Percentiles rank a stretch among this genome's conserved stretches.
These are phyloP conservation scores for Sturmia bella DNA, from an alignment of 2,888 invertebrate species.

Conservation along the genomic window DNA sequence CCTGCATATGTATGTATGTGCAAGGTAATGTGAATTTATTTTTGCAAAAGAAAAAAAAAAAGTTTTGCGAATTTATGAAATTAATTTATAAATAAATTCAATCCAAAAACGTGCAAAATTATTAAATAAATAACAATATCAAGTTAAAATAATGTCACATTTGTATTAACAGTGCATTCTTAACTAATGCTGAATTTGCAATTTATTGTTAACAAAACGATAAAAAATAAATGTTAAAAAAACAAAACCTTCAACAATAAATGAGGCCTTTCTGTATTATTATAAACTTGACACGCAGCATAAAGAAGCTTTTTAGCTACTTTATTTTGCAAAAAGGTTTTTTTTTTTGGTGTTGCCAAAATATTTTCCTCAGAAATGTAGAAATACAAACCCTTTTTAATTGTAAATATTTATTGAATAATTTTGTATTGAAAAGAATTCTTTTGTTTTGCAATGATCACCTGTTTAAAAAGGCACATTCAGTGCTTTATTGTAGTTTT, in stretches of 20 bases:
- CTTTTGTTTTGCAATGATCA: constrained; percentile 44
- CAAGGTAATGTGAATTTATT: constrained; percentile 59
- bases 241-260: constrained; percentile 30
- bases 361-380: neutral
- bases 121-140: constrained; percentile 52
- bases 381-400: constrained; percentile 27
- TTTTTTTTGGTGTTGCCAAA: constrained; percentile 11
- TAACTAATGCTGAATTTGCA: constrained; percentile 70
- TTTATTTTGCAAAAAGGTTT: constrained; percentile 1
- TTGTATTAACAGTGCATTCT: constrained; percentile 47
- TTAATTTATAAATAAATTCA: constrained; percentile 51
- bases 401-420: constrained; percentile 16
- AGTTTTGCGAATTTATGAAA: constrained; percentile 51
- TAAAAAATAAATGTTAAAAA: constrained; percentile 20
- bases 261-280: too few relatives aligned
- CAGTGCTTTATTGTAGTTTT: neutral
- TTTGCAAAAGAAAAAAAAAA: constrained; percentile 29
- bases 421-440: constrained; percentile 5
- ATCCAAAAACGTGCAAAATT: constrained; percentile 64
- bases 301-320: too few relatives aligned
- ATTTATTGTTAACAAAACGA: constrained; percentile 27
- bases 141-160: constrained; percentile 62
- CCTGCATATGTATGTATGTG: too few relatives aligned
- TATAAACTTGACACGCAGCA: too few relatives aligned
- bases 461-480: constrained; percentile 40